Evolutionary conservation across 2,113 vertebrate genomes (phyloP), one percentile per base, ranked within the genome.

Genomic region (Cromileptes altivelis): DNA sequence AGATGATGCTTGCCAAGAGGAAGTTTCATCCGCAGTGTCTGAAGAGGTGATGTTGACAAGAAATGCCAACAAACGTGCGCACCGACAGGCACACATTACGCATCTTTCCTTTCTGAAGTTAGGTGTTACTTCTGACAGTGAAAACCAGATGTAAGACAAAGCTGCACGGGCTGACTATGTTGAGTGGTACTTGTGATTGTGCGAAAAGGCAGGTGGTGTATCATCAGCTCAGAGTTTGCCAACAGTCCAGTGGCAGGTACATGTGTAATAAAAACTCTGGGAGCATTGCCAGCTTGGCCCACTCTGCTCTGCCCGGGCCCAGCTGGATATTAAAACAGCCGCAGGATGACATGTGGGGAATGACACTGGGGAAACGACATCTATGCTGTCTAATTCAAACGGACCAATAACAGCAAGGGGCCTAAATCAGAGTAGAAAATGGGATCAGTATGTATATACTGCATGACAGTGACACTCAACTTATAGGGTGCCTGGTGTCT

Each of bases 1-100:
- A 93, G 88, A 91, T 92, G 82, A 91, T 68, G 85, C 78, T 69
- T 33, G 87, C 87, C 80, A 6, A 60, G 27, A 80, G 82, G 33
- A 65, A 50, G 71, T 84, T 91, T 85, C 71, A 83, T 87, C 68
- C 80, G 49, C 68, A 72, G 30, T 33, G 82, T 90, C 81, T 82
- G 27, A 82, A 70, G 80, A 87, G 82, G 82, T 84, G 75, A 87
- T 78, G 80, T 40, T 65, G 75, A 86, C 52, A 68, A 89, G 67
- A 84, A 84, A 86, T 81, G 68, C 23, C 73, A 42, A 56, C 68
- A 53, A 17, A 45, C 25, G 53, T 3, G 12, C 12, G 9, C 4
- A 47, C 13, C 10, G n/a, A 12, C 42, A 45, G 42, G 42, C 42
- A 45, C 42, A 45, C 42, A 45, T 45, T 45, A 45, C 11, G 42